Evolutionary conservation across 2,113 vertebrate genomes (phyloP).

Genomic region (Microcebus tavaratra): DNA sequence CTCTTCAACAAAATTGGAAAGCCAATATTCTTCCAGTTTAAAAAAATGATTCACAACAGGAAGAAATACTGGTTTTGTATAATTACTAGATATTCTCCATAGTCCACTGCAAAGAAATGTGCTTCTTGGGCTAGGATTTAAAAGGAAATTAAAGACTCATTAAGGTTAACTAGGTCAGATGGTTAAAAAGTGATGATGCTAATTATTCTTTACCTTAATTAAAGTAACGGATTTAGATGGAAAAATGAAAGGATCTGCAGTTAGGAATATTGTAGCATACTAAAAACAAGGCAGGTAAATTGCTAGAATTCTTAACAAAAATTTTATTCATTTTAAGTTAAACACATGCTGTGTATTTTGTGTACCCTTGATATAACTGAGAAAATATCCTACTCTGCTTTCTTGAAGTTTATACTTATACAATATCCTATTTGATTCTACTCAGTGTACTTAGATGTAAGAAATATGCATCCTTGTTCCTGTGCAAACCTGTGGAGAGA

Average conservation of each 20-base stretch:
- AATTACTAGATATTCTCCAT: background rate
- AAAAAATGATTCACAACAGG: background rate
- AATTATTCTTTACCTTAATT: background rate
- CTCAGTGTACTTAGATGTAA: background rate
- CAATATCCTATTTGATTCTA: background rate
- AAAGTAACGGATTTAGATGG: background rate
- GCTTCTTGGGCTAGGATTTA: background rate
- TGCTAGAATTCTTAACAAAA: background rate
- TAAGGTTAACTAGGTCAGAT: constrained; percentile 23
- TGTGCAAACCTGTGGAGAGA: background rate
- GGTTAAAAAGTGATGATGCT: background rate
- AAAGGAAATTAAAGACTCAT: background rate
- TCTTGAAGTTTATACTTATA: background rate
- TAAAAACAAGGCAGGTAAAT: background rate
- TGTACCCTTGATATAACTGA: background rate
- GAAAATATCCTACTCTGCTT: background rate
- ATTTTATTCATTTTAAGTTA: background rate
- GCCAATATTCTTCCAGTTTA: background rate
- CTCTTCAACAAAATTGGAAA: background rate
- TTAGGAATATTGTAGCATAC: background rate
- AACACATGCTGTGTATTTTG: background rate
- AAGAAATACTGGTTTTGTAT: background rate
- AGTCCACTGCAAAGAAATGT: background rate
- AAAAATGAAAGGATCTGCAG: background rate
- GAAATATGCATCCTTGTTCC: background rate